Conservation (phyloP, 1,140 invertebrate genomes). For the Formica exsecta region DNA sequence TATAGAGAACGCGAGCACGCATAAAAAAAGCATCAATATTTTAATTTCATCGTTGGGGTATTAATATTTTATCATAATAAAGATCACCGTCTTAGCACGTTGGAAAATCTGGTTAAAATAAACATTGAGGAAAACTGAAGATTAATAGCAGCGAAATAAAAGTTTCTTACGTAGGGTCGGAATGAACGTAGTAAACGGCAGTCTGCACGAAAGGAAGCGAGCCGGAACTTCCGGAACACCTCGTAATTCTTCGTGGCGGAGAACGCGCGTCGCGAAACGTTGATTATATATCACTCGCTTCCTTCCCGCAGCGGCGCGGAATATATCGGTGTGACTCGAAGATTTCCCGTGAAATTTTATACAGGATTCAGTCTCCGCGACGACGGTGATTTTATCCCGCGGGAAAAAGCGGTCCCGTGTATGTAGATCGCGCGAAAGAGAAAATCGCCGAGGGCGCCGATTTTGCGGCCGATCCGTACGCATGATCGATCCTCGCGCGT, state of each 20-base stretch:
- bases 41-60: conserved; percentile 5
- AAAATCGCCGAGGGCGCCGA: conserved; percentile 31
- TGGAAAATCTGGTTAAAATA: neutral
- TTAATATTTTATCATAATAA: neutral
- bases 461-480: conserved; percentile 39
- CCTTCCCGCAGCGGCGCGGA: conserved; percentile 26
- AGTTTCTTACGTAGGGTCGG: neutral
- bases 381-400: conserved; percentile 60
- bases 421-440: conserved; percentile 42
- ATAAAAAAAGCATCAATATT: conserved; percentile 14
- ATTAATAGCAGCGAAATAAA: neutral
- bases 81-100: neutral
- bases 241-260: conserved; percentile 29
- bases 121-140: neutral
- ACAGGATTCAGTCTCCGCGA: conserved; percentile 53
- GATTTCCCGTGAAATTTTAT: conserved; percentile 57
- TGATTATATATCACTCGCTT: conserved; percentile 68
- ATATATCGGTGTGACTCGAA: conserved; percentile 7
- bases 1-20: neutral
- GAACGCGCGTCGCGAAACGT: conserved; percentile 47
- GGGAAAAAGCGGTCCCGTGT: conserved; percentile 4
- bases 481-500: conserved; percentile 52
- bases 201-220: conserved; percentile 27
- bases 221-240: conserved; percentile 35
- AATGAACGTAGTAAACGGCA: conserved; percentile 8